phyloP scores from a whole-genome alignment of 2,888 invertebrate genomes.

The Sussaba pulchella region DNA sequence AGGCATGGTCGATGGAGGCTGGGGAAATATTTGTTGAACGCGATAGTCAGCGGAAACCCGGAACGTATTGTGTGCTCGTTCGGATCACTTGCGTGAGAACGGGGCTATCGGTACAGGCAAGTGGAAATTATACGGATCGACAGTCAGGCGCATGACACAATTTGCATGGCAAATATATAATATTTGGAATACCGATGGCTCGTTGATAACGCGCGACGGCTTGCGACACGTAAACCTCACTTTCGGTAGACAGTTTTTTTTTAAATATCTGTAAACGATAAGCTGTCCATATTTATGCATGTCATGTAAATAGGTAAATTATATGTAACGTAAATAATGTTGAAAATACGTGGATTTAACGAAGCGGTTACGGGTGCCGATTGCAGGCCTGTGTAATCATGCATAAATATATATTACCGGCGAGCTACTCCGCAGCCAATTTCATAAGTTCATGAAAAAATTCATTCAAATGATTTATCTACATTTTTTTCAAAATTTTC shows the following conservation, averaged over 20 bases:
- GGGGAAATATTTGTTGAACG: not conserved
- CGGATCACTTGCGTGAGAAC: constrained; percentile 8
- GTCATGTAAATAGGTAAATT: constrained; percentile 66
- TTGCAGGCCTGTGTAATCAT: no score
- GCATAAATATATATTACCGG: constrained; percentile 10
- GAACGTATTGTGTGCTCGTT: constrained; percentile 3
- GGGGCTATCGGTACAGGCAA: not conserved
- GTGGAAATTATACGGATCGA: constrained; percentile 23
- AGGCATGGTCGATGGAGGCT: not conserved
- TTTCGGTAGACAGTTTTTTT: constrained; percentile 67
- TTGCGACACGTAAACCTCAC: constrained; percentile 48
- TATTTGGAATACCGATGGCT: constrained; percentile 25
- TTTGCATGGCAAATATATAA: constrained; percentile 44
- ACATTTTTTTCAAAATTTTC: not conserved
- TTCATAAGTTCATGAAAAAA: not conserved
- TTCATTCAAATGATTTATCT: not conserved
- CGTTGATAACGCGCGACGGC: constrained; percentile 21
- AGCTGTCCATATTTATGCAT: constrained; percentile 74
- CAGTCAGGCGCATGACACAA: constrained; percentile 24
- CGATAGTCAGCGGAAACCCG: not conserved
- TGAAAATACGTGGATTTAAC: constrained; percentile 47
- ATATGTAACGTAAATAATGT: constrained; percentile 70
- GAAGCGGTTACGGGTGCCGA: not conserved
- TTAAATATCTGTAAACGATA: constrained; percentile 74
- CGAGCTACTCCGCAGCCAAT: constrained; percentile 7